phyloP scores from a whole-genome alignment of 2,113 vertebrate species.

The Rattus norvegicus region GRCr8 NC_086038.1:45423001-45423500 shows the following conservation, averaged over 20 bases:
- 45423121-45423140: constrained; percentile 46
- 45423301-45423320: constrained; percentile 20
- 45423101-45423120: background rate
- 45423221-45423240: constrained; percentile 28
- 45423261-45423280: constrained; percentile 9
- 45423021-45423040: background rate
- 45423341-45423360: background rate
- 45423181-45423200: background rate
- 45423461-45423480: too few species aligned
- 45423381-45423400: background rate
- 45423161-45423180: constrained; percentile 29
- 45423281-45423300: constrained; percentile 33
- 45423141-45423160: constrained; percentile 32
- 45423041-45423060: background rate
- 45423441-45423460: too few species aligned
- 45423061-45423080: background rate
- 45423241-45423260: background rate
- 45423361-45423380: constrained; percentile 30
- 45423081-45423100: background rate
- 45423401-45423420: constrained; percentile 14
- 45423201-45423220: constrained; percentile 18
- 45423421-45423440: background rate
- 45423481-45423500: too few species aligned
- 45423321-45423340: constrained; percentile 31
- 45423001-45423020: constrained; percentile 39